These are phyloP conservation scores for Fukomys damarensis DNA, from an alignment of 2,113 vertebrate genomes.

Conservation along the genomic window DNA sequence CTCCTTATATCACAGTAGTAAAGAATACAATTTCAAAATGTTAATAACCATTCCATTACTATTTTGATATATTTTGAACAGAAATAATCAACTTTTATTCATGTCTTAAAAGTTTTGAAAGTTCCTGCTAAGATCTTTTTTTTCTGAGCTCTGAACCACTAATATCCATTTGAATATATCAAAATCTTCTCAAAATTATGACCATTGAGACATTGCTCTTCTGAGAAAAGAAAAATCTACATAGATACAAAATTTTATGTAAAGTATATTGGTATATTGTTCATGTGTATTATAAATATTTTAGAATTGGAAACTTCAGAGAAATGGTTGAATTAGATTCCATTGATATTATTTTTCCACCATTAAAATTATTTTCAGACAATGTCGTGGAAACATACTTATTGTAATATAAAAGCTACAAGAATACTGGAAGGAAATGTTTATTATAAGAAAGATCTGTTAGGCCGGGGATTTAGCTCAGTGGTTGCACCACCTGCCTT, in stretches of 20 bases:
- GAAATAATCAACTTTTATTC: background rate
- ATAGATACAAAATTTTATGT: background rate
- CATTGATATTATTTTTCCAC: conserved; percentile 23
- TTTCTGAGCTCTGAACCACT: conserved; percentile 1
- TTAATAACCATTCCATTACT: background rate
- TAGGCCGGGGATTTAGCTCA: no score
- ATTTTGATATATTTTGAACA: conserved; percentile 58
- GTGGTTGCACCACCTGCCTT: no score
- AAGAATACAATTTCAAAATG: conserved; percentile 34
- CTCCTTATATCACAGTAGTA: conserved; percentile 61
- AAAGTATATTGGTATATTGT: conserved; percentile 35
- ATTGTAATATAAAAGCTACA: conserved; percentile 29
- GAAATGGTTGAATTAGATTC: background rate
- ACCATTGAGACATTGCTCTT: background rate
- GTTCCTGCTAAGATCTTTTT: conserved; percentile 23
- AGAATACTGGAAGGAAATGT: conserved; percentile 52
- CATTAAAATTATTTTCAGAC: conserved; percentile 56
- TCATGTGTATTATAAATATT: conserved; percentile 31
- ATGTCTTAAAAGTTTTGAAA: conserved; percentile 31
- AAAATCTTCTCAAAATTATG: conserved; percentile 49
- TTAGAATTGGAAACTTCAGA: conserved; percentile 32
- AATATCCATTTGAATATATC: background rate
- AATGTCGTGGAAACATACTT: background rate
- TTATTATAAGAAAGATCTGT: conserved; percentile 18
- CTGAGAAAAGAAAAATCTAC: background rate